Evolutionary conservation across 1,140 invertebrate species (phyloP), one percentile per base, ranked within the genome.

Genomic region (Anastatus disparis): DNA sequence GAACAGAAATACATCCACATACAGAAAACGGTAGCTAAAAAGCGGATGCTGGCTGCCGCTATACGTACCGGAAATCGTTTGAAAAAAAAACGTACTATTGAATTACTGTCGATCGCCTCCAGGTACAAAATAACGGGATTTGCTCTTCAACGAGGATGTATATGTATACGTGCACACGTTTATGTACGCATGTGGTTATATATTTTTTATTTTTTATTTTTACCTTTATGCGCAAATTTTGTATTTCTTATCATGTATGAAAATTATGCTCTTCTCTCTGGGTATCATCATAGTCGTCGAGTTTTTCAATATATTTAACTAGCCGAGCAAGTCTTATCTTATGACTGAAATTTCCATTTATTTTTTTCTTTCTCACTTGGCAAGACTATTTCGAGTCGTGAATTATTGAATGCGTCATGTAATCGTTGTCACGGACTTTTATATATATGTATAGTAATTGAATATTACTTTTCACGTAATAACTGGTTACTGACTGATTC

Each of bases 41-140:
- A n/a, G n/a, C n/a, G n/a, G n/a, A n/a, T n/a, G n/a, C n/a, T n/a
- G n/a, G n/a, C n/a, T n/a, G n/a, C n/a, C 64, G 64, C 50, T 7
- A 38, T 17, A 40, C 17, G 26, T 56, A 15, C 48, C 61, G 69
- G 69, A 70, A 70, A 70, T 42, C 50, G 48, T 40, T 7, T 46
- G 31, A 38, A 70, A 70, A 70, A 64, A 64, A 35, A 6, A 10
- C 10, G 52, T 35, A 40, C 69, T 52, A 70, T 70, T 64, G 69
- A 70, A 70, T 70, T 70, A 70, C 59, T 31, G 69, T 38, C 59
- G 61, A 70, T 70, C 31, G 52, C 52, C 61, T 48, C 48, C 29
- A 61, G 69, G 53, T 24, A 40, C 35, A 12, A 40, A 31, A 17
- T 56, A 67, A 58, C 64, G 53, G 52, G n/a, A 56, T n/a, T n/a